Base-by-base conservation (phyloP, 2,113 vertebrate species). In the Lophotis ruficrista region DNA sequence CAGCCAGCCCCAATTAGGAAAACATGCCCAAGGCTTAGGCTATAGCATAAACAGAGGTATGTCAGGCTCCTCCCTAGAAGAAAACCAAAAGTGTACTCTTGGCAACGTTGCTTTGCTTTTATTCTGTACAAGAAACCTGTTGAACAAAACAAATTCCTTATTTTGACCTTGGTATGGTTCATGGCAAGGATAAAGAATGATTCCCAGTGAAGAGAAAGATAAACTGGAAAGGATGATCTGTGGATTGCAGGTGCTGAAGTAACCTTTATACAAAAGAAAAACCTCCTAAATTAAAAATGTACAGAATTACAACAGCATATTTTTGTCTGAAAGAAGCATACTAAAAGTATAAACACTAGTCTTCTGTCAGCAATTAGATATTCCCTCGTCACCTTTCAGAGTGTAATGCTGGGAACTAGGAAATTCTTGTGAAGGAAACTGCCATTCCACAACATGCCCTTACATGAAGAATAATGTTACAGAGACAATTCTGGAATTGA, bases 1-100 rank as follows among this genome's bases (percentile, higher is more conserved):
- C 7, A 43, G 85, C 72, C 70, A 95, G 4, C 25, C 54, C 53
- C 94, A 86, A 25, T 96, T 86, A 97, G 83, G 77, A 79, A 94
- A 96, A 89, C 65, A 47, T 85, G 70, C 77, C 94, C 83, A 92
- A 94, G 85, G 83, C 73, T 77, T 2, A 71, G 30, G 47, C 79
- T 65, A 6, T 27, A n/a, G 69, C 72, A 73, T 83, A 95, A 96
- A 92, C 70, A 92, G 41, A 66, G 56, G 57, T 60, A n/a, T 38
- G 60, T 58, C 81, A 79, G 89, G 38, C 45, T 82, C 69, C 48
- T 94, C 73, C 83, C 54, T 51, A 35, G 85, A 93, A 79, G 81
- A 92, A 77, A 58, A 68, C 69, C 6, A 23, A 80, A 79, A 86
- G 79, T 60, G 27, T 53, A 14, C 16, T 62, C 43, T 88, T 82